Base-by-base conservation (phyloP, 2,797 vertebrate species). In the Hoplostethus atlanticus region DNA sequence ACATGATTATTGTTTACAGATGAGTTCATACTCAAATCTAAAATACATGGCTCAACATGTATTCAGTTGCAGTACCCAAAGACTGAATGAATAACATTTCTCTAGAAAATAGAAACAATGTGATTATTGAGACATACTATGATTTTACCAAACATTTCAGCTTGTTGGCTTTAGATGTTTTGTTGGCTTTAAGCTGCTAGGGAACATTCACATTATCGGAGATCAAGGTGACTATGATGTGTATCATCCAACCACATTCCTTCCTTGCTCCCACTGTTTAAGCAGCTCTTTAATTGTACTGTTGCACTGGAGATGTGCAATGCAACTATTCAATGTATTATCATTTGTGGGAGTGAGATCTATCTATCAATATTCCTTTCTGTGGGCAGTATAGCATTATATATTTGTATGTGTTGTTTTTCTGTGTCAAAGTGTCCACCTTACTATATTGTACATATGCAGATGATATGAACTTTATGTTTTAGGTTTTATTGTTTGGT, bases 161-260 rank as follows among this genome's bases (percentile, higher is more conserved):
- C 71, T 58, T 75, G 66, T 84, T 90, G 84, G 80, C 84, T 87
- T 89, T 75, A 71, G 68, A 70, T 71, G 72, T 88, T 89, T 83
- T 83, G 50, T 91, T 91, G 88, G 90, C 87, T 90, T 87, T 84
- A 86, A 86, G 83, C 89, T 79, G 84, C 76, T 5, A 6, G 48
- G 38, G 62, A 69, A 77, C 81, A 72, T 84, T 75, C 56, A 57
- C 10, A 75, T 87, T 78, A 86, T 87, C 65, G 57, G 86, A 89
- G 83, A 92, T 92, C 81, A 94, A 87, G 91, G 91, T 93, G 91
- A 93, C 92, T 88, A 91, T 93, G 87, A 90, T 60, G 79, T 81
- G 74, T 79, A 67, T 71, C 80, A 73, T 84, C 89, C 90, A 91
- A 85, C 92, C 91, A 92, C 90, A 91, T 91, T 90, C 91, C 88